Percentiles rank a stretch among this genome's conserved stretches.
Evolutionary conservation across 2,888 invertebrate species (phyloP).

Genomic region (Latheticus oryzae): DNA sequence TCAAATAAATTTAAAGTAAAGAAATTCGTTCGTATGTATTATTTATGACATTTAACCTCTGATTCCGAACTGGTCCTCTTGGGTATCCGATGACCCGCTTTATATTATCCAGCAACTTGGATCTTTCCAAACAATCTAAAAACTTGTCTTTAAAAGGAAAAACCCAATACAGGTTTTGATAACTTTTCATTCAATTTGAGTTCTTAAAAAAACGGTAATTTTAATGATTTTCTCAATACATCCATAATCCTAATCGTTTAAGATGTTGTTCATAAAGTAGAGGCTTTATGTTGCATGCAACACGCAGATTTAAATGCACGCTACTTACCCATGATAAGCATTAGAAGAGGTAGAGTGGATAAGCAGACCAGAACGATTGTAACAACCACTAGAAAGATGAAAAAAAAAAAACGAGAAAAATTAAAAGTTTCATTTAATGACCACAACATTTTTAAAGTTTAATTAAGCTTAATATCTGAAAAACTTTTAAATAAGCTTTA

Average conservation of each 20-base stretch:
- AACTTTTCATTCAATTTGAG: no score
- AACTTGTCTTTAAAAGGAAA: slow-evolving; percentile 20
- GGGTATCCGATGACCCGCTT: slow-evolving; percentile 17
- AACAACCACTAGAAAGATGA: slow-evolving; percentile 72
- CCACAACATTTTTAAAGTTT: no score
- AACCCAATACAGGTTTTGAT: slow-evolving; percentile 1
- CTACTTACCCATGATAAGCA: slow-evolving; percentile 82
- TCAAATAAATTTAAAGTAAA: slow-evolving; percentile 14
- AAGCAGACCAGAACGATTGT: slow-evolving; percentile 76
- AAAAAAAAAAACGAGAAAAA: slow-evolving; percentile 52
- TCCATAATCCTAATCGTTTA: slow-evolving; percentile 25
- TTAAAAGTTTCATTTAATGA: slow-evolving; percentile 13
- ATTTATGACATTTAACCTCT: slow-evolving; percentile 36
- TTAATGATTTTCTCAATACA: slow-evolving; percentile 33
- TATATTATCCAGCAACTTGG: slow-evolving; percentile 31
- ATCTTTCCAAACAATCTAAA: slow-evolving; percentile 37
- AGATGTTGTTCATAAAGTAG: no score
- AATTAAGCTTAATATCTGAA: no score
- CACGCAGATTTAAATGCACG: slow-evolving; percentile 47
- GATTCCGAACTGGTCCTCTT: slow-evolving; percentile 8
- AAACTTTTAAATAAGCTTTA: no score
- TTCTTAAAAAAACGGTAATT: no score
- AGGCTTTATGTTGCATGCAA: slow-evolving; percentile 51
- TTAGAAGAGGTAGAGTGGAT: slow-evolving; percentile 77
- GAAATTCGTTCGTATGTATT: slow-evolving; percentile 27